Conservation (phyloP, 2,797 vertebrate genomes). For the Microctenopoma stevenorrisi region DNA sequence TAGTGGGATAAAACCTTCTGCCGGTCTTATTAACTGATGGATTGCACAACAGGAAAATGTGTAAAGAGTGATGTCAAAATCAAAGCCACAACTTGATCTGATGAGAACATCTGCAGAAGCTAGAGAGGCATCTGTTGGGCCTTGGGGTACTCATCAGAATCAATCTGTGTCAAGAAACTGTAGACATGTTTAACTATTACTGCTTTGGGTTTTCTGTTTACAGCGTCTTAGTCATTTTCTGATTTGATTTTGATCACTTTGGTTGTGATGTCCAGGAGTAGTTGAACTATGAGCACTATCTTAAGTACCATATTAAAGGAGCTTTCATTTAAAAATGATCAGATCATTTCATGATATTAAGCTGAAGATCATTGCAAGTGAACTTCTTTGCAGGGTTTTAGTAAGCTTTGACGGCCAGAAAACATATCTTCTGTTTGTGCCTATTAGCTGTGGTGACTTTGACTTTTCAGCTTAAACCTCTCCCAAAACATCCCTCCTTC, state of each 20-base stretch:
- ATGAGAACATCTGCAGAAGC: conserved; percentile 56
- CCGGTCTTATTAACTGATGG: conserved; percentile 41
- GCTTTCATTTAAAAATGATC: conserved; percentile 27
- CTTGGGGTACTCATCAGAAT: conserved; percentile 38
- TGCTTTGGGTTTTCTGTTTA: conserved; percentile 23
- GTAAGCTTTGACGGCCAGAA: conserved; percentile 1
- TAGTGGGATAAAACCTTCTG: conserved; percentile 28
- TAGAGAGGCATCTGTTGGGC: conserved; percentile 53
- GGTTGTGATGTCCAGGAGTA: conserved; percentile 1
- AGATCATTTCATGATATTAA: conserved; percentile 34
- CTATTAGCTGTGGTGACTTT: conserved; percentile 26
- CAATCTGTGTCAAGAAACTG: conserved; percentile 37
- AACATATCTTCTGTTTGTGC: conserved; percentile 31
- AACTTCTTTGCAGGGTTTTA: conserved; percentile 16
- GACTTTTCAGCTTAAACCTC: conserved; percentile 23
- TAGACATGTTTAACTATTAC: conserved; percentile 23
- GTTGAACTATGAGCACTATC: conserved; percentile 11
- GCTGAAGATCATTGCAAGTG: conserved; percentile 20
- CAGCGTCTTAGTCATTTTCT: not conserved
- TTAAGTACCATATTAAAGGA: conserved; percentile 35
- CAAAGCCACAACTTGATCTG: conserved; percentile 30
- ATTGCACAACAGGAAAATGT: conserved; percentile 20
- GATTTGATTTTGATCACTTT: conserved; percentile 9
- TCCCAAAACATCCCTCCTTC: conserved; percentile 12
- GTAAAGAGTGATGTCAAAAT: conserved; percentile 26